These are phyloP conservation scores for Thyatira batis DNA, from an alignment of 2,888 invertebrate species.

Conservation along the genomic window DNA sequence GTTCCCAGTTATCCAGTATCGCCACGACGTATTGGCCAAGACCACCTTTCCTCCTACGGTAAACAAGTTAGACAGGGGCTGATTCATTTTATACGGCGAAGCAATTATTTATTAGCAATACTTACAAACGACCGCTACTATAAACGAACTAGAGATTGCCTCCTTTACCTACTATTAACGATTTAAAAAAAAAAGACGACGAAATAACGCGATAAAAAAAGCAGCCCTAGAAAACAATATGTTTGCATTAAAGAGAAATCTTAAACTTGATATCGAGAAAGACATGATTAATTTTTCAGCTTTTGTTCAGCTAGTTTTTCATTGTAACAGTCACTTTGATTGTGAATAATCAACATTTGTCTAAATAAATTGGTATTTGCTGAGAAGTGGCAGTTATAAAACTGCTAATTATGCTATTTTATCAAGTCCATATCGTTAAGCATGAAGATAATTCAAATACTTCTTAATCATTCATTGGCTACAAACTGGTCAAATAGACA, in stretches of 20 bases:
- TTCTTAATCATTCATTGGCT: not conserved
- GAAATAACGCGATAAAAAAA: not conserved
- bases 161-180: not conserved
- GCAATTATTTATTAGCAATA: conserved; percentile 34
- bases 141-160: not conserved
- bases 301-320: too few species aligned
- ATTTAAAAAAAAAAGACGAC: too few species aligned
- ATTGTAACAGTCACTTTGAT: too few species aligned
- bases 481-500: not conserved
- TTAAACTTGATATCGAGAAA: too few species aligned
- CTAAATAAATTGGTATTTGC: too few species aligned
- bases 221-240: not conserved
- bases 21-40: not conserved
- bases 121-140: not conserved
- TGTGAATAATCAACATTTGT: too few species aligned
- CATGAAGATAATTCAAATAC: not conserved
- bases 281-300: too few species aligned
- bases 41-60: conserved; percentile 61
- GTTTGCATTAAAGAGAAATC: too few species aligned
- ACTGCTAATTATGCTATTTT: too few species aligned
- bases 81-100: conserved; percentile 55
- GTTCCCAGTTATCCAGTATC: conserved; percentile 1
- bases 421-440: too few species aligned
- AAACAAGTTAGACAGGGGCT: conserved; percentile 55
- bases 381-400: too few species aligned